Base-by-base conservation (phyloP, 2,888 invertebrate genomes). In the Escarpia spicata region DNA sequence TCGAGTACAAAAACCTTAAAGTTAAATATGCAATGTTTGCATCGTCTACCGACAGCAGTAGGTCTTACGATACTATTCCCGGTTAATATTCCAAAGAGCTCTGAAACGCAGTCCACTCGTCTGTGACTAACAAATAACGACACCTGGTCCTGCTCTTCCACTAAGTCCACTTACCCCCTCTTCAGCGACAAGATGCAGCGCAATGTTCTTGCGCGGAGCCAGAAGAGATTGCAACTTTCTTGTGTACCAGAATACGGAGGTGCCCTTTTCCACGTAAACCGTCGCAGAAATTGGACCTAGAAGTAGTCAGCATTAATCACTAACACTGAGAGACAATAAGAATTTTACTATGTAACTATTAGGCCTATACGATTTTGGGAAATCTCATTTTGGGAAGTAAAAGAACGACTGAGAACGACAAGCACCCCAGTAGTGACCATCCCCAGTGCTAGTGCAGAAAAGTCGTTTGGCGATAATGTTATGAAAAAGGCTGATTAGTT, bases 201-300 rank as follows among this genome's bases (percentile, higher is more conserved):
- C 91, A 44, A 91, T 91, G 91, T 91, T 91, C 44, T 91, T 91
- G 15, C 91, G 43, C 43, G 91, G 43, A 1, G 91, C 43, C 91
- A 91, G 44, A 4, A 91, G 43, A 75, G 75, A 75, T 6, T 75
- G 75, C n/a, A 75, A 26, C 75, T 75, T 75, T 75, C 26, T 75
- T 26, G 75, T 75, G 75, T 75, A 75, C 75, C 75, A 75, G 75
- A 75, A 75, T 26, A 75, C 75, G 2, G 75, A 75, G 6, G 75
- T 75, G 26, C 31, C 91, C 91, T 31, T 91, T 19, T 44, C 43
- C 91, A 91, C 91, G 91, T 91, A 91, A 91, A 91, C 44, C 43
- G 91, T 31, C 44, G 37, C 91, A 44, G 91, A 91, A 44, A 91
- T 91, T 3, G 91, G 91, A 44, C 91, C 91, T 91, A 91, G 91